Evolutionary conservation across 1,140 invertebrate genomes (phyloP).

Genomic region (Magallana angulata): DNA sequence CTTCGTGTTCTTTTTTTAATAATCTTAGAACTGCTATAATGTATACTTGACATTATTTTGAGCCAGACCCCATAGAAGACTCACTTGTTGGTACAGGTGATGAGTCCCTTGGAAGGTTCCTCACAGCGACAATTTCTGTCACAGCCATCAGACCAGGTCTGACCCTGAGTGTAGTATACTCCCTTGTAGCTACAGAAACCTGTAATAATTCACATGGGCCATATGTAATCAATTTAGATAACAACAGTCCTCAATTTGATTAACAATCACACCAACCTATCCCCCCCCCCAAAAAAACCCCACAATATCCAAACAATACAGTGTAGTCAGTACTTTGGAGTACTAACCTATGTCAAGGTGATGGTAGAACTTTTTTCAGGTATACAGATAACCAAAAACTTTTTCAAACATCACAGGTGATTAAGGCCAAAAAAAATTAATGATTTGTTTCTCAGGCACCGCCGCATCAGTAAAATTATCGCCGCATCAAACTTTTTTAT

Average conservation of each 20-base stretch:
- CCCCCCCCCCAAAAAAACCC: no score
- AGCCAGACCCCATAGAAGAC: neutral
- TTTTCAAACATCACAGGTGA: neutral
- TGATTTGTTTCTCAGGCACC: no score
- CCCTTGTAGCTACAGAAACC: constrained; percentile 70
- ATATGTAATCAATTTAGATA: no score
- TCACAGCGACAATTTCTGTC: constrained; percentile 68
- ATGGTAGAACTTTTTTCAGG: neutral
- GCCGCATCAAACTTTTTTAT: no score
- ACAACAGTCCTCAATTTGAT: no score
- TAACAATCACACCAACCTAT: no score
- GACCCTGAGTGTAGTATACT: constrained; percentile 64
- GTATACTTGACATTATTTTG: no score
- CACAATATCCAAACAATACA: neutral
- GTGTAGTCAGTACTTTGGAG: no score
- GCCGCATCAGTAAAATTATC: no score
- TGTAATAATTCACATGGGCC: constrained; percentile 39
- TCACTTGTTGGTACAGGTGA: constrained; percentile 70
- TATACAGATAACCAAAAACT: neutral
- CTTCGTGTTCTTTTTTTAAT: no score
- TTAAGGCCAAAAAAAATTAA: no score
- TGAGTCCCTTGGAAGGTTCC: constrained; percentile 65
- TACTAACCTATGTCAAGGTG: neutral
- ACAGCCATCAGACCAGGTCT: constrained; percentile 71
- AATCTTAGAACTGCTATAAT: no score